Base-by-base conservation (phyloP, 2,797 vertebrate genomes). In the Clarias laeviceps region DNA sequence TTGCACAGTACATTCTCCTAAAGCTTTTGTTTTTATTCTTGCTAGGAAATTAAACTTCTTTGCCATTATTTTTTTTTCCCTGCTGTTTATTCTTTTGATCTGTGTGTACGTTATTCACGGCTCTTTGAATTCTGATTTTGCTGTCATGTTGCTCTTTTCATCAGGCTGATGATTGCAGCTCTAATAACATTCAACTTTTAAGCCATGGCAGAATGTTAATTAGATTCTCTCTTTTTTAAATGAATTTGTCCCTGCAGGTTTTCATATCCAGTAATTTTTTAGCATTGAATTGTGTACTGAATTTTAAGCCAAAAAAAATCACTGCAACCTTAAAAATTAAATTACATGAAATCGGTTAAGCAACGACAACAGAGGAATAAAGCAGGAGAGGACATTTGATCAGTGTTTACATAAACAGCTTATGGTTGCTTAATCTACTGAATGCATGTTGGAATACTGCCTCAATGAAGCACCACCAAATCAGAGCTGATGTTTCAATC, bases 171-270 rank as follows among this genome's bases (percentile, higher is more conserved):
- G 92, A 93, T 92, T 94, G 93, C 93, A 89, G 93, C 94, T 95
- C 93, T 95, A 96, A 95, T 96, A 95, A 95, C 95, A 95, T 95
- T 95, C 94, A 94, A 94, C 94, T 95, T 95, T 96, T 95, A 93
- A 94, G 94, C 95, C 95, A 95, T 94, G 93, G 93, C 87, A 93
- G 95, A 95, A 96, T 96, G 94, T 94, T 95, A 96, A 96, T 96
- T 95, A 95, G 91, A 93, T 92, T 89, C 80, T 87, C 86, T 88
- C 88, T 94, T 94, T 79, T 62, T 95, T 95, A 94, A 95, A 96
- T 96, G 95, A 95, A 96, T 95, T 93, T 93, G 93, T 95, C 95
- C 94, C 95, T 93, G 91, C 95, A 95, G 95, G 94, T 95, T 96
- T 96, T 93, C 89, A 86, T 92, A 95, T 93, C 92, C 94, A 94